Percentiles rank a stretch among this genome's conserved stretches.
phyloP scores from a whole-genome alignment of 2,888 invertebrate species.

The Seira sanloemensis region DNA sequence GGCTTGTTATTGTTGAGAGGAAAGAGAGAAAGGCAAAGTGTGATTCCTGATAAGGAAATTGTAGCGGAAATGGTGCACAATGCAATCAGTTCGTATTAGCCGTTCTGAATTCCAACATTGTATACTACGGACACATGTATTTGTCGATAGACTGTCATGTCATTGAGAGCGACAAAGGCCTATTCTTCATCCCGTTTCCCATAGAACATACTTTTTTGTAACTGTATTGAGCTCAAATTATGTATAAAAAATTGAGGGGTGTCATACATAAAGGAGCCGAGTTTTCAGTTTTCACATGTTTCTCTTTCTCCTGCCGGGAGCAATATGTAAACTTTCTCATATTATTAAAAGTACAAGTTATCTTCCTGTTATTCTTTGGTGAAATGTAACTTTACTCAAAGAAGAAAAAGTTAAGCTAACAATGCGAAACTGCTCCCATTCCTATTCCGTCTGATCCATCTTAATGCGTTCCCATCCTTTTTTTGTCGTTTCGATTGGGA shows the following conservation, averaged over 20 bases:
- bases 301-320: slow-evolving; percentile 30
- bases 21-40: slow-evolving; percentile 18
- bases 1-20: not conserved
- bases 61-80: slow-evolving; percentile 51
- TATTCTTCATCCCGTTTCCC: not conserved
- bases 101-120: not conserved
- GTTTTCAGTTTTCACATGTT: not conserved
- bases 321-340: slow-evolving; percentile 53
- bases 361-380: not conserved
- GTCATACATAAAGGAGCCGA: not conserved
- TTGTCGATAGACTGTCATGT: too few relatives aligned
- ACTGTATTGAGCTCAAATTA: not conserved
- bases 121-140: too few relatives aligned
- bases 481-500: not conserved
- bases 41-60: slow-evolving; percentile 51
- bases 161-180: not conserved
- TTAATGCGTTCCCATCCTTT: slow-evolving; percentile 38
- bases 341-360: slow-evolving; percentile 26
- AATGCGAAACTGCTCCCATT: not conserved
- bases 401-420: not conserved
- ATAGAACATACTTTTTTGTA: not conserved
- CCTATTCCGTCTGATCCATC: slow-evolving; percentile 26
- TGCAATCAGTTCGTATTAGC: slow-evolving; percentile 27
- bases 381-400: not conserved
- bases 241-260: not conserved